Evolutionary conservation across 2,888 invertebrate species (phyloP).

Genomic region (Meteorus colon): DNA sequence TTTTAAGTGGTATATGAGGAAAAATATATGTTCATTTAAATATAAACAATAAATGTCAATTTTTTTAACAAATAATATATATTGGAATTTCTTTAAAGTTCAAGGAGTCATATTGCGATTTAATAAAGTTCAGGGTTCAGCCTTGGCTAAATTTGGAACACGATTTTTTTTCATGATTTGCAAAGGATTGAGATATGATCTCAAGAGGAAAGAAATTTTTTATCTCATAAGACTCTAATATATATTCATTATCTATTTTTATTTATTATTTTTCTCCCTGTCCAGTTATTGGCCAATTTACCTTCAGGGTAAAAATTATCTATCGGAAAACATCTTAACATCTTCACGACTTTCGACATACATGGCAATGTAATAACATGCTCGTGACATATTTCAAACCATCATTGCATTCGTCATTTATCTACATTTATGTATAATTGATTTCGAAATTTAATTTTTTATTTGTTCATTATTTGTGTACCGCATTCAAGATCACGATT

Average conservation of each 20-base stretch:
- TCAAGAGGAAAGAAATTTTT: too few relatives aligned
- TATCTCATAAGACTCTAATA: too few relatives aligned
- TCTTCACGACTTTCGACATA: not conserved
- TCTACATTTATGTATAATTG: not conserved
- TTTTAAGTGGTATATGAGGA: too few relatives aligned
- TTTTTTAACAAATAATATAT: too few relatives aligned
- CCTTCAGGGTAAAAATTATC: not conserved
- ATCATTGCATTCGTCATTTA: conserved; percentile 3
- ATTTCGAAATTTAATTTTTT: not conserved
- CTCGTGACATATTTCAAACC: conserved; percentile 5
- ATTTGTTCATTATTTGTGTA: not conserved
- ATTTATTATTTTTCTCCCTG: not conserved
- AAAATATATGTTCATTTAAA: too few relatives aligned
- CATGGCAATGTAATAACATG: not conserved
- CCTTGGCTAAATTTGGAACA: too few relatives aligned
- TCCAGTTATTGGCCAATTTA: not conserved
- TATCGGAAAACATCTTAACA: not conserved
- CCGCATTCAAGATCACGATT: not conserved
- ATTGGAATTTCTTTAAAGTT: too few relatives aligned
- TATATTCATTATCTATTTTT: not conserved
- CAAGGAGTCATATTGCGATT: too few relatives aligned
- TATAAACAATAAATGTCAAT: too few relatives aligned
- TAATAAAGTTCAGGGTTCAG: too few relatives aligned
- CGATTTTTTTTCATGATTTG: too few relatives aligned
- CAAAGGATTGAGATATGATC: too few relatives aligned